Percentiles rank a stretch among this genome's conserved stretches.
These are phyloP conservation scores for Zalophus californianus DNA, from an alignment of 2,797 vertebrate species.

Conservation along the genomic window DNA sequence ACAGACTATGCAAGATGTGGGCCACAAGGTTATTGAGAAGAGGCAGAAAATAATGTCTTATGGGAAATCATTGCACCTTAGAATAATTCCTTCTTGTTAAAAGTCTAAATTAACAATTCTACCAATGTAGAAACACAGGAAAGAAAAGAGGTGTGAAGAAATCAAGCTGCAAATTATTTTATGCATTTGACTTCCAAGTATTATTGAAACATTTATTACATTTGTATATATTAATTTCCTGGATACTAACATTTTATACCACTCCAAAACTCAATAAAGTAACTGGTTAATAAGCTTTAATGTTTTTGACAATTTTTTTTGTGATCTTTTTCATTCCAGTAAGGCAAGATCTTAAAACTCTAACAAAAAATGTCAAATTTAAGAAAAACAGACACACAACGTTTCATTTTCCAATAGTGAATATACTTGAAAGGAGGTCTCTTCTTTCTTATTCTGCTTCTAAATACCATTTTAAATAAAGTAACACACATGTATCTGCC, in stretches of 20 bases:
- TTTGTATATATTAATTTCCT: constrained; percentile 14
- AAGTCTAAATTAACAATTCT: not conserved
- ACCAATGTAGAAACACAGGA: not conserved
- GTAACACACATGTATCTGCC: not conserved
- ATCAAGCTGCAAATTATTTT: not conserved
- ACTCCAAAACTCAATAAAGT: not conserved
- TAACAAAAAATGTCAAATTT: constrained; percentile 57
- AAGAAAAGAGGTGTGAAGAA: not conserved
- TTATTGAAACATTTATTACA: not conserved
- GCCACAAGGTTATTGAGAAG: not conserved
- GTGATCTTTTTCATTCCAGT: not conserved
- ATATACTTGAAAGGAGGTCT: constrained; percentile 27
- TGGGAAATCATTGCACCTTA: not conserved
- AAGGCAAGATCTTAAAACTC: not conserved
- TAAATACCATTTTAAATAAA: constrained; percentile 50
- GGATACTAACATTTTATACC: not conserved
- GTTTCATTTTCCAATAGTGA: constrained; percentile 51
- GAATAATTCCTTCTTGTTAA: not conserved
- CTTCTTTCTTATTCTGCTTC: constrained; percentile 39
- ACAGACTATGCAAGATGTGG: not conserved
- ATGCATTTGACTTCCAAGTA: not conserved
- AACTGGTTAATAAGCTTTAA: not conserved
- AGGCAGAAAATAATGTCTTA: not conserved
- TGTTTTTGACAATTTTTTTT: not conserved
- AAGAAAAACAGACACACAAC: constrained; percentile 38